Base-by-base conservation (phyloP, 1,140 invertebrate genomes). In the Elysia chlorotica region DNA sequence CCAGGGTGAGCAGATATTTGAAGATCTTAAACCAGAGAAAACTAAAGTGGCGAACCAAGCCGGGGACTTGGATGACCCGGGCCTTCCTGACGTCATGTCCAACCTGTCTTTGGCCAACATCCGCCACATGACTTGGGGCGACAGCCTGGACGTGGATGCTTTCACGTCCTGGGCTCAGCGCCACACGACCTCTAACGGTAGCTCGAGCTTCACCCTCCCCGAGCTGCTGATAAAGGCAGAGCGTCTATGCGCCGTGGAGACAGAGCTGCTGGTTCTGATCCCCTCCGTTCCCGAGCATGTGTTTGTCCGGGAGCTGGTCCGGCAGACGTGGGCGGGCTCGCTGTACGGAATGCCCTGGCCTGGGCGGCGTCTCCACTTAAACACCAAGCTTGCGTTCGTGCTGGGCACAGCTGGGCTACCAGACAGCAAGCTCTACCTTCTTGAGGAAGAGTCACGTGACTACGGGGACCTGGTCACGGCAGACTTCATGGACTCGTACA, bases 291-390 rank as follows among this genome's bases (percentile, higher is more conserved):
- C 79, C 14, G 19, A 65, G 1, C 76, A 85, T 41, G 36, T 33
- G 14, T 31, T 74, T 10, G 68, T 70, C 61, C 62, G 85, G 35
- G 57, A 57, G n/a, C 30, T 67, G 1, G 78, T 87, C 19, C 74
- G 86, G 31, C 62, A 80, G 36, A 86, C 84, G 2, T 87, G 84
- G 84, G 82, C 71, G 6, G 79, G 78, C 35, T 53, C 30, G 14
- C 38, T 38, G 0, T 65, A 65, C 23, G 61, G 70, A 23, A 31
- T 30, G 1, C 17, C 28, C 0, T 62, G 56, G 57, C 56, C 68
- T 0, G 71, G 37, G 30, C 66, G 21, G 21, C 38, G 28, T 31
- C 37, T 65, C 31, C 53, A 65, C 30, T 57, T 65, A 10, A 63
- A 48, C 2, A 63, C 38, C 23, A 69, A 74, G 28, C 59, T 74